phyloP scores from a whole-genome alignment of 2,888 invertebrate genomes.

The Leucania comma region DNA sequence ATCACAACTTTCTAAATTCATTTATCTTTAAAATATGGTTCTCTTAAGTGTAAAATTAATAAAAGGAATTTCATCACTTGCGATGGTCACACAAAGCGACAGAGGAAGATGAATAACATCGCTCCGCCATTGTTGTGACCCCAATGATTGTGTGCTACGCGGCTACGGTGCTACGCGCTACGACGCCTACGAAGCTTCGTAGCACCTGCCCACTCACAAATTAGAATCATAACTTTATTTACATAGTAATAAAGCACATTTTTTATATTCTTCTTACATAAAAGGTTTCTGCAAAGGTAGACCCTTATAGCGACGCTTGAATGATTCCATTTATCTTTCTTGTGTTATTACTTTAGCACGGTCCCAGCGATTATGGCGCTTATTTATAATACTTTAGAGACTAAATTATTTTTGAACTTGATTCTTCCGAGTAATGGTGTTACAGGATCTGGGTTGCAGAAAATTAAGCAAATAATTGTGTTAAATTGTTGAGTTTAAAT shows the following conservation, averaged over 20 bases:
- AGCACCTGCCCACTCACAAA: conserved; percentile 63
- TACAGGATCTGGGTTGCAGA: conserved; percentile 52
- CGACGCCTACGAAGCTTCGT: conserved; percentile 37
- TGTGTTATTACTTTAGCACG: conserved; percentile 70
- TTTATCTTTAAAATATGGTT: conserved; percentile 35
- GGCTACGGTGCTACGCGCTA: conserved; percentile 35
- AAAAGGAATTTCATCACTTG: conserved; percentile 56
- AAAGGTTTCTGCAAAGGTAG: conserved; percentile 61
- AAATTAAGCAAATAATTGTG: conserved; percentile 59
- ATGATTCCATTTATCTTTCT: conserved; percentile 75
- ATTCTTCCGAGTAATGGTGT: conserved; percentile 49
- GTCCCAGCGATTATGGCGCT: conserved; percentile 59
- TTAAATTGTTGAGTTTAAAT: conserved; percentile 38
- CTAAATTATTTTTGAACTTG: conserved; percentile 49
- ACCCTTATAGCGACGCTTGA: conserved; percentile 72
- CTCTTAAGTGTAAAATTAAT: conserved; percentile 28
- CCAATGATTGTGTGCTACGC: conserved; percentile 62
- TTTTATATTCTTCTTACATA: conserved; percentile 38
- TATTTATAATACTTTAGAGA: conserved; percentile 51
- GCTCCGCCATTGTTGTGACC: conserved; percentile 61
- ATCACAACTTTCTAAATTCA: conserved; percentile 1
- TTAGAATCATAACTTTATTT: conserved; percentile 60
- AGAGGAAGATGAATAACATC: conserved; percentile 64
- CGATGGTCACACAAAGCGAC: conserved; percentile 53
- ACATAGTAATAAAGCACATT: conserved; percentile 43